Base-by-base conservation (phyloP, 2,888 invertebrate genomes). In the Gandaritis pyraliata region DNA sequence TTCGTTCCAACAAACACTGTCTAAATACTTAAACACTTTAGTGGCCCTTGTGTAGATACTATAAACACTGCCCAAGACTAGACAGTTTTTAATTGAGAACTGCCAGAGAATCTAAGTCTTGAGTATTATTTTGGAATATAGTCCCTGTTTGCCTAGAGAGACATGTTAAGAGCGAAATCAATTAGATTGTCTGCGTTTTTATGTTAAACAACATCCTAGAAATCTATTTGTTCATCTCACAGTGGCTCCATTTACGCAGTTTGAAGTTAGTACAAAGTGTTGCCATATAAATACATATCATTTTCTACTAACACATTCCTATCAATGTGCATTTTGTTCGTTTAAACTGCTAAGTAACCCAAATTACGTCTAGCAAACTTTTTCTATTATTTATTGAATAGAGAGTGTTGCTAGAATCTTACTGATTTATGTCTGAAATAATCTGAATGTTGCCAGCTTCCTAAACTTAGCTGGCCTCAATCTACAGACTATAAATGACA, bases 231-330 rank as follows among this genome's bases (percentile, higher is more conserved):
- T 16, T 43, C 43, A 16, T 43, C 15, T 13, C 15, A 15, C 38
- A 57, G 15, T 41, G 10, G 15, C 12, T 7, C 8, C 23, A 47
- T 12, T n/a, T 15, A 43, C 8, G 43, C 43, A 57, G 52, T 57
- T 52, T 46, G 33, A 49, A 45, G 33, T 33, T 15, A 72, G 83
- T 86, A 85, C 85, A 85, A 85, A 78, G 68, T 78, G 82, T 84
- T 86, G 90, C 90, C 90, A 90, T 90, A 89, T 80, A 75, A 77
- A 87, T 72, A 90, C 89, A 90, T 90, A 90, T 88, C 88, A 87
- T 76, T 82, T 76, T 79, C 72, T 82, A 84, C 82, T 84, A 81
- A 87, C 85, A 70, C 72, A 89, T 90, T 90, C 89, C 90, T 81
- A 68, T 54, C 60, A 63, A 71, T 58, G 61, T 71, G 73, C 71